Conservation (phyloP, 1,140 invertebrate genomes). For the Dendroctonus valens region DNA sequence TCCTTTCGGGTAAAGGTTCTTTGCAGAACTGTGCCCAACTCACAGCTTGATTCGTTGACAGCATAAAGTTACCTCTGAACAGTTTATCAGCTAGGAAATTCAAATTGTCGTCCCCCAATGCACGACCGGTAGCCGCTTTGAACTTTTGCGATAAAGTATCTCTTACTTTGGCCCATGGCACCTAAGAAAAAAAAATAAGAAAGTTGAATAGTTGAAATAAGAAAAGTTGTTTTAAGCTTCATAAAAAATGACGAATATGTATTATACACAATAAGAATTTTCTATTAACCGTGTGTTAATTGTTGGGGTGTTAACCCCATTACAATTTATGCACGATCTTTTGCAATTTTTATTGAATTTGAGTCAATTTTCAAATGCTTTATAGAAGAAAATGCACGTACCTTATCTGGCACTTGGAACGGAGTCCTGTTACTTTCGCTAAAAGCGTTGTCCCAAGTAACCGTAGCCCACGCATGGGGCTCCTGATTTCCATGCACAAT, state of each 20-base stretch:
- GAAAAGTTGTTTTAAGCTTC: too few relatives aligned
- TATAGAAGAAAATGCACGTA: constrained; percentile 38
- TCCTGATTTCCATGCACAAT: constrained; percentile 98
- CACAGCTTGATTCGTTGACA: constrained; percentile 59
- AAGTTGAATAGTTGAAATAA: too few relatives aligned
- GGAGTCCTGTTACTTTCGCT: constrained; percentile 86
- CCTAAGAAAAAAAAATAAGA: constrained; percentile 57
- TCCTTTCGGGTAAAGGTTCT: constrained; percentile 57
- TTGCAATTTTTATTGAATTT: too few relatives aligned
- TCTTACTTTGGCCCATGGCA: constrained; percentile 81
- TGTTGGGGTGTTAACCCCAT: too few relatives aligned
- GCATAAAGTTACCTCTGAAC: constrained; percentile 60
- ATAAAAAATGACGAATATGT: too few relatives aligned
- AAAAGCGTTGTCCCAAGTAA: constrained; percentile 98
- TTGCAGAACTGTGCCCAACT: constrained; percentile 94
- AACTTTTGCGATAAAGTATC: constrained; percentile 91
- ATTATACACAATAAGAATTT: too few relatives aligned
- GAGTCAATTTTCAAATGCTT: too few relatives aligned
- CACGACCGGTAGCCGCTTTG: constrained; percentile 74
- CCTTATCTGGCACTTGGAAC: constrained; percentile 88
- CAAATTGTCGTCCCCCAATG: constrained; percentile 81
- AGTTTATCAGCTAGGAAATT: constrained; percentile 89
- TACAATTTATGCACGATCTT: too few relatives aligned
- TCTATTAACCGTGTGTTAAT: too few relatives aligned
- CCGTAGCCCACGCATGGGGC: constrained; percentile 94